Evolutionary conservation across 2,113 vertebrate species (phyloP), one percentile per base, ranked within the genome.

Genomic region (Nothocercus nigrocapillus): DNA sequence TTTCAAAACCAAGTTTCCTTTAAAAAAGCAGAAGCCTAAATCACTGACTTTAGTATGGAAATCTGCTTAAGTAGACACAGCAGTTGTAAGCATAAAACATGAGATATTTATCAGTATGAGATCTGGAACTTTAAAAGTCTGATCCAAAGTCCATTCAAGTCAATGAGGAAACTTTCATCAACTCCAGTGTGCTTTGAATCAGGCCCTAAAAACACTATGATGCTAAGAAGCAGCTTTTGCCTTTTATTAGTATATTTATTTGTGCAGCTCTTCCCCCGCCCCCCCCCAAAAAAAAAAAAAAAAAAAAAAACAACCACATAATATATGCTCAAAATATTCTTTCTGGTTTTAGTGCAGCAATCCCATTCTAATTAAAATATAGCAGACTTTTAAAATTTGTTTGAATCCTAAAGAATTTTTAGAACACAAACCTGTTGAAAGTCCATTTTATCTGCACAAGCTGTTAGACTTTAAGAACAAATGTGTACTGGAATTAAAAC

Each of bases 361-460:
- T 67, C 9, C 32, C 72, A 58, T 40, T 73, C 19, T 49, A 91
- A 88, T 30, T 47, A 85, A 91, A 69, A 88, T 38, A 92, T 0
- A 89, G 42, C 34, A 92, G 91, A 91, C 53, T 95, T 91, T 9
- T 32, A 85, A 64, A 8, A 61, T 92, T 89, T 49, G n/a, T 58
- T 45, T 80, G 49, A 75, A 56, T 61, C 38, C 19, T 66, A 87
- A 68, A 72, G 62, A 86, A 85, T 81, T 84, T 76, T 51, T 10
- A 19, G 75, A 83, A 66, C 44, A 15, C 32, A 85, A 91, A 62
- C 36, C 78, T 68, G 30, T 66, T 95, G 84, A 92, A 95, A 92
- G 40, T 81, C 62, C 30, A 47, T 88, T 90, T 87, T 42, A 89
- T 56, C 70, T 93, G 77, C 54, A 93, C 28, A 84, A 85, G 72